Base-by-base conservation (phyloP, 2,113 vertebrate genomes). In the Lepidiolamprologus cunningtoni region DNA sequence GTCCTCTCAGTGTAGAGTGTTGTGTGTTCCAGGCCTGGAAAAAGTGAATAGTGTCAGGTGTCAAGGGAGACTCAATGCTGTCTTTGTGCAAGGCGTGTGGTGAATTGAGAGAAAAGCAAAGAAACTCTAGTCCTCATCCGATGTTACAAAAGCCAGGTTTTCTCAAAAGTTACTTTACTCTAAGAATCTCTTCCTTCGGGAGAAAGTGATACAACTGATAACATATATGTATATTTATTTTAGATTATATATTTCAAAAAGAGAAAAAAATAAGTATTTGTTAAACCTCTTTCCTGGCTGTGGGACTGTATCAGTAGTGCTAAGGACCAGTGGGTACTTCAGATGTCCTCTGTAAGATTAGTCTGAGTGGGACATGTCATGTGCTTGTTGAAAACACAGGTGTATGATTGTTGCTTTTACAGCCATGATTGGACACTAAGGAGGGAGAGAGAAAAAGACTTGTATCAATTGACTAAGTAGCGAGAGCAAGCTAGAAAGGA, bases 21-120 rank as follows among this genome's bases (percentile, higher is more conserved):
- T 86, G 89, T 88, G 89, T 91, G 90, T 90, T 92, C 81, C 81
- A 79, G 91, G 89, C 68, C 91, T 92, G 92, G 87, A 91, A 92
- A 92, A 87, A 87, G 87, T 95, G 94, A 95, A 94, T 93, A 93
- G 95, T 95, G 92, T 97, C 96, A 91, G 96, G 95, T 97, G 95
- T 96, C 95, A 11, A 33, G 93, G 88, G 91, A 93, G 87, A 78
- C 90, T 96, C 93, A 94, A 95, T 92, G 92, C 83, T 83, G 91
- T 83, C 94, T 96, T 96, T 96, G 94, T 96, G 91, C n/a, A 9
- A 86, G 85, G 87, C 87, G 94, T 92, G 90, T 73, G 71, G 84
- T 87, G 93, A 92, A 55, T 87, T 82, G 76, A 87, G 83, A 81
- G 90, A 73, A 78, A 93, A 84, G 89, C 55, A 47, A 84, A 86